Evolutionary conservation across 2,888 invertebrate species (phyloP), one percentile per base, ranked within the genome.

Genomic region (Napeogenes inachia): DNA sequence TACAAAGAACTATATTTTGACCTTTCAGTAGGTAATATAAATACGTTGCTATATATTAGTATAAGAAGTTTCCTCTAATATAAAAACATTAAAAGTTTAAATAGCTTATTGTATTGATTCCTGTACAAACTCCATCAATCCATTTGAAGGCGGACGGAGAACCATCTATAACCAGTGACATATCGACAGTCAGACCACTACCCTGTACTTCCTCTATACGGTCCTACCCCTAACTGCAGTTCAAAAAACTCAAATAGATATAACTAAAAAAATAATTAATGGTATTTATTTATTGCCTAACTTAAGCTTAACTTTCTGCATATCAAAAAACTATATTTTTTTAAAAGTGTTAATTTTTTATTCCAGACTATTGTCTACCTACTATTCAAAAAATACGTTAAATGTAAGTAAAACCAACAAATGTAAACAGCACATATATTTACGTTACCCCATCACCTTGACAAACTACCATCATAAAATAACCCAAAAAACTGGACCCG

Each of bases 401-500:
- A 58, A 60, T 53, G 56, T 54, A 66, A 45, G 46, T 56, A 32
- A n/a, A 13, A 32, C 55, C 2, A 54, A 13, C 10, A 45, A 50
- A 45, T 30, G 45, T 56, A 71, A 74, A 75, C 78, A 75, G 71
- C 73, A 77, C 76, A 76, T 76, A 60, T 21, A 21, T 21, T 21
- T 21, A 21, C 21, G 21, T 21, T 21, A 21, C 21, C 60, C 57
- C 64, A 68, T 61, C 64, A 70, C 76, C 75, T 75, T 85, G 87
- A 89, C 80, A 87, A 88, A 89, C 76, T 75, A 76, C 80, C 80
- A 74, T 84, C 85, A 87, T 88, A 85, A 85, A 82, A 76, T 77
- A 78, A 80, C 81, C 82, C 76, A 85, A 87, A 62, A 88, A 86
- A 89, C 87, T 81, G 87, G 85, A 87, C 89, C 89, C 87, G 75